These are phyloP conservation scores for Pseudorasbora parva DNA, from an alignment of 2,113 vertebrate species.

Conservation along the genomic window DNA sequence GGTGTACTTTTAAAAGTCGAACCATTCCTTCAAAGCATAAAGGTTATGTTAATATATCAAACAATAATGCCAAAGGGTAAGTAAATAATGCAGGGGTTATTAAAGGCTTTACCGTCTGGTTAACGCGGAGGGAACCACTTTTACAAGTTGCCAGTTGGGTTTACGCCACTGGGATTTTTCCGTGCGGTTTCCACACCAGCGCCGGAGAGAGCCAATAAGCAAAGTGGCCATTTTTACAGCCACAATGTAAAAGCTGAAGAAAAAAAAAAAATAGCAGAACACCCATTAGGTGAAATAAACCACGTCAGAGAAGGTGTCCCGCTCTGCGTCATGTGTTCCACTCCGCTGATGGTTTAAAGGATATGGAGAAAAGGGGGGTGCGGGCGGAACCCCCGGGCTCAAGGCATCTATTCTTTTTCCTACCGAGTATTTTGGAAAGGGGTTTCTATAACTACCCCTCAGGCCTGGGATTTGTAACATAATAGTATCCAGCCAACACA, in stretches of 20 bases:
- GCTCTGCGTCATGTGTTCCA: slow-evolving; percentile 76
- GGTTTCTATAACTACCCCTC: slow-evolving; percentile 77
- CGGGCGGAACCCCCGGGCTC: slow-evolving; percentile 45
- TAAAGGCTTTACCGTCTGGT: slow-evolving; percentile 54
- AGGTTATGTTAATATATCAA: background rate
- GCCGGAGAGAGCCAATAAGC: slow-evolving; percentile 37
- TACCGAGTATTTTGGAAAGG: slow-evolving; percentile 79
- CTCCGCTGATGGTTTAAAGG: slow-evolving; percentile 72
- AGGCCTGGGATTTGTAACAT: slow-evolving; percentile 77
- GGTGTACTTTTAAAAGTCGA: background rate
- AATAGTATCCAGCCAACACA: slow-evolving; percentile 75
- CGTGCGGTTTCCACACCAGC: slow-evolving; percentile 57
- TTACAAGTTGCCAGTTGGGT: slow-evolving; percentile 49
- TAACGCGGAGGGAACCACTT: slow-evolving; percentile 51
- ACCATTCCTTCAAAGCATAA: background rate
- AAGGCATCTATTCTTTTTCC: slow-evolving; percentile 72
- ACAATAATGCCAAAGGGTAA: slow-evolving; percentile 13
- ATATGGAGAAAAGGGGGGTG: slow-evolving; percentile 61
- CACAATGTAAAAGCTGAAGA: slow-evolving; percentile 47
- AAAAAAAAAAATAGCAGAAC: slow-evolving; percentile 57
- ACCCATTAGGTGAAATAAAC: slow-evolving; percentile 63
- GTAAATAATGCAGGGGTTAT: slow-evolving; percentile 38
- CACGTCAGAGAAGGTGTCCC: slow-evolving; percentile 76
- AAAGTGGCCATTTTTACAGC: slow-evolving; percentile 52
- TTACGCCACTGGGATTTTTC: slow-evolving; percentile 63